Conservation (phyloP, 2,113 vertebrate genomes). For the Herpetotheres cachinnans region DNA sequence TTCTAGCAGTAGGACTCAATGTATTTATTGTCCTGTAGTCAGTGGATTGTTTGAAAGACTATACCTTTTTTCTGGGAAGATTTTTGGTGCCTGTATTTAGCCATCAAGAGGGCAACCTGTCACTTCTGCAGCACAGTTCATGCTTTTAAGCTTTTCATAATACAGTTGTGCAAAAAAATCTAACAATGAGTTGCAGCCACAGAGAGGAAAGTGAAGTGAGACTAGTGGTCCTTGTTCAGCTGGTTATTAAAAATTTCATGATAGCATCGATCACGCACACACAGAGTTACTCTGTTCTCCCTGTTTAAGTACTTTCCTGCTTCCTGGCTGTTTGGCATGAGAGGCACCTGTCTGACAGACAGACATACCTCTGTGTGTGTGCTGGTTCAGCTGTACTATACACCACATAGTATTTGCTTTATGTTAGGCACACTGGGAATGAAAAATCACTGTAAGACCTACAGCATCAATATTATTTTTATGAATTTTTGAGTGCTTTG, state of each 20-base stretch:
- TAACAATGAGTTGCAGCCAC: not conserved
- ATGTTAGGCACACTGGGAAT: not conserved
- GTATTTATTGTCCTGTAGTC: not conserved
- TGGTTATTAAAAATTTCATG: not conserved
- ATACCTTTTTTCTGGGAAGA: not conserved
- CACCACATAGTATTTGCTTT: not conserved
- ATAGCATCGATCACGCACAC: fast-evolving
- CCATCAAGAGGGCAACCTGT: not conserved
- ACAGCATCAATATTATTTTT: not conserved
- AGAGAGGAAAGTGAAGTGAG: not conserved
- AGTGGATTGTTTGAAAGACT: not conserved
- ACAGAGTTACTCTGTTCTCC: not conserved
- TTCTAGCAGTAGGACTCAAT: not conserved
- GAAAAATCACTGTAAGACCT: not conserved
- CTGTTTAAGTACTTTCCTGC: not conserved
- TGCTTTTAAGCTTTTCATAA: not conserved
- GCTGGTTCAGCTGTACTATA: not conserved
- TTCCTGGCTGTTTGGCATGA: not conserved
- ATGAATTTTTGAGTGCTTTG: not conserved
- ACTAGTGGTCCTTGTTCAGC: not conserved
- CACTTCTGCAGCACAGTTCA: not conserved
- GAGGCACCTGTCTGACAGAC: not conserved
- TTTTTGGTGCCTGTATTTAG: not conserved
- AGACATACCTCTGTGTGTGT: not conserved
- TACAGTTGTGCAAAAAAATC: not conserved